Percentiles rank a stretch among this genome's conserved stretches.
Conservation (phyloP, 92 coral and sea anemone species). For the Anthopleura xanthogrammica region DNA sequence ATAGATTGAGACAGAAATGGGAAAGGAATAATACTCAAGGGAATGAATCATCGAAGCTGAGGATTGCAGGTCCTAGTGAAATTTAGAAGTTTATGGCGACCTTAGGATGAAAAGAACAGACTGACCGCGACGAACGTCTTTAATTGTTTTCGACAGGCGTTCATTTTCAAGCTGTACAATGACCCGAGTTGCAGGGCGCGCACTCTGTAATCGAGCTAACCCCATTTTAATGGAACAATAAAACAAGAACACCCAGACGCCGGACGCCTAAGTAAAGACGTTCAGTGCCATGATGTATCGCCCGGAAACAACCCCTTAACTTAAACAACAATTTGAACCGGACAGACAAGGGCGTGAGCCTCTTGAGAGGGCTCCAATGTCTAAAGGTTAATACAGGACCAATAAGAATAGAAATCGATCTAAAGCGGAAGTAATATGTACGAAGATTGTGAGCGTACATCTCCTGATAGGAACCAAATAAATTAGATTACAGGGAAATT, state of each 20-base stretch:
- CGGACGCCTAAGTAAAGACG: conserved; percentile 30
- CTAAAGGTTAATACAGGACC: conserved; percentile 8
- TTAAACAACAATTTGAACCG: conserved; percentile 16
- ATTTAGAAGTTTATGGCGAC: neutral
- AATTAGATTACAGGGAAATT: conserved; percentile 26
- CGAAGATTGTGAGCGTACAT: conserved; percentile 8
- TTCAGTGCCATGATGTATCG: conserved; percentile 31
- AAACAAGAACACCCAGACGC: conserved; percentile 20
- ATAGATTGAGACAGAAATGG: too few relatives aligned
- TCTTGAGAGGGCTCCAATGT: neutral
- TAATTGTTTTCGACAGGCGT: neutral
- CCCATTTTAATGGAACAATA: conserved; percentile 4
- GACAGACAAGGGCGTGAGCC: conserved; percentile 21
- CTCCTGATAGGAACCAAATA: conserved; percentile 8
- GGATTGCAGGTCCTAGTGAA: neutral
- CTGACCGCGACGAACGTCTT: neutral
- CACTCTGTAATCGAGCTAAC: neutral
- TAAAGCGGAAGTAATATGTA: conserved; percentile 23
- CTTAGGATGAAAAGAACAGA: neutral
- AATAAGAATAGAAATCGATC: conserved; percentile 16
- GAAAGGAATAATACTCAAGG: too few relatives aligned
- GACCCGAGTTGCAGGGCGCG: neutral
- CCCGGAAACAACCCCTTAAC: conserved; percentile 33
- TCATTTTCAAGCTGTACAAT: neutral
- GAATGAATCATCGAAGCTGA: too few relatives aligned